Base-by-base conservation (phyloP, 1,140 invertebrate genomes). In the Ostrea edulis region DNA sequence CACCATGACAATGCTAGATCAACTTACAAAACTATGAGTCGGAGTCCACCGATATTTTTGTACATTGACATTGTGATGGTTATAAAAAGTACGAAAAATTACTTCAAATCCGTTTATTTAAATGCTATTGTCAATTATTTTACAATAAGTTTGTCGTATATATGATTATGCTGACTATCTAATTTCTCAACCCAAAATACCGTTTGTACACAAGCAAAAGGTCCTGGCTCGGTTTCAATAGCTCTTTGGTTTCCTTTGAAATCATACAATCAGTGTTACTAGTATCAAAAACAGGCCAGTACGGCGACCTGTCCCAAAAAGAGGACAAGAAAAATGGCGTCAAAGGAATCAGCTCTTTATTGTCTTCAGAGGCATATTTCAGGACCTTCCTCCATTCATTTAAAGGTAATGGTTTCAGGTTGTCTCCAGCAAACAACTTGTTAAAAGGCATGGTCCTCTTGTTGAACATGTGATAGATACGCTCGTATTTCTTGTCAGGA, bases 241-340 rank as follows among this genome's bases (percentile, higher is more conserved):
- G 55, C 20, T 65, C 58, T 84, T 89, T 88, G 77, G 91, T 89
- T 62, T 88, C 20, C 20, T 89, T 62, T 11, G 87, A 90, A n/a
- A 88, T 90, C n/a, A 85, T 22, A 17, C 20, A 65, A 53, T 92
- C 91, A 25, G 89, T 89, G 65, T 91, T 92, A 8, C 84, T 86
- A 0, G 91, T 92, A n/a, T 91, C 89, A 87, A 92, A 92, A 14
- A 92, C 84, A 22, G 91, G 91, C 91, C 90, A 91, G 53, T 89
- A 53, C 44, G 87, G 84, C 7, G 91, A 89, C 12, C 87, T 86
- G 81, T 92, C 91, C 91, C 91, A 92, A 53, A 91, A 92, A 9
- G 25, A 53, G 1, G 90, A 91, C 82, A 90, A 71, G 81, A 92
- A 91, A 53, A 92, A 92, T 8, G 91, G 91, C 11, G 89, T 91